Evolutionary conservation across 2,797 vertebrate genomes (phyloP).

Genomic region (Ateles fusciceps): DNA sequence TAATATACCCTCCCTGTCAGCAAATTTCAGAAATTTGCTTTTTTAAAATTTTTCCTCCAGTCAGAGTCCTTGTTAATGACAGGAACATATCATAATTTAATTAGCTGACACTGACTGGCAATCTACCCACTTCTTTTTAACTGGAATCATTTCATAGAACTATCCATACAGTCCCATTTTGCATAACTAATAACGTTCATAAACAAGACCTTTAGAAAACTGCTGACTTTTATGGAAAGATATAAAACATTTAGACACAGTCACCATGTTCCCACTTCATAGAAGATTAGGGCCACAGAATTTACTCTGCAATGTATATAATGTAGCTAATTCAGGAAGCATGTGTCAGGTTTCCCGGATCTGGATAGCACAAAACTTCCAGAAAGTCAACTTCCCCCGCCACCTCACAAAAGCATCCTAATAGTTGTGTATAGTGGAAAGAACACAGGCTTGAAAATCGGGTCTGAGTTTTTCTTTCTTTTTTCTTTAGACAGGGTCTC

Average conservation of each 20-base stretch:
- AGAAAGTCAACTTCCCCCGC: neutral
- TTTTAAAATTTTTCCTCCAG: constrained; percentile 21
- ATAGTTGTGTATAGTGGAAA: neutral
- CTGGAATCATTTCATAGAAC: constrained; percentile 67
- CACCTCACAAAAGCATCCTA: neutral
- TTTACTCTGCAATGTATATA: neutral
- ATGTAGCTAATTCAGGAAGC: neutral
- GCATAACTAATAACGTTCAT: constrained; percentile 67
- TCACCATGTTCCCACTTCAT: neutral
- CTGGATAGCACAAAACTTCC: neutral
- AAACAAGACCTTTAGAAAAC: constrained; percentile 59
- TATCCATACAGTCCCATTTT: constrained; percentile 67
- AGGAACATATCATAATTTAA: constrained; percentile 71
- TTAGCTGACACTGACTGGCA: constrained; percentile 71
- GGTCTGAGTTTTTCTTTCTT: neutral
- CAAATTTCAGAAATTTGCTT: constrained; percentile 62
- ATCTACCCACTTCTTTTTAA: constrained; percentile 73
- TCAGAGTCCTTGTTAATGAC: constrained; percentile 62
- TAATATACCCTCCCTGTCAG: constrained; percentile 54
- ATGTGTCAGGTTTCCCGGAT: neutral
- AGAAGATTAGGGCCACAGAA: neutral
- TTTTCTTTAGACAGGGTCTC: neutral
- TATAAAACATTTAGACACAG: neutral
- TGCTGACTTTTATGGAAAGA: constrained; percentile 38
- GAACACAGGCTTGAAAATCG: neutral